Percentiles rank a stretch among this genome's conserved stretches.
Evolutionary conservation across 2,797 vertebrate genomes (phyloP).

Genomic region (Sphenopsis melanotis): DNA sequence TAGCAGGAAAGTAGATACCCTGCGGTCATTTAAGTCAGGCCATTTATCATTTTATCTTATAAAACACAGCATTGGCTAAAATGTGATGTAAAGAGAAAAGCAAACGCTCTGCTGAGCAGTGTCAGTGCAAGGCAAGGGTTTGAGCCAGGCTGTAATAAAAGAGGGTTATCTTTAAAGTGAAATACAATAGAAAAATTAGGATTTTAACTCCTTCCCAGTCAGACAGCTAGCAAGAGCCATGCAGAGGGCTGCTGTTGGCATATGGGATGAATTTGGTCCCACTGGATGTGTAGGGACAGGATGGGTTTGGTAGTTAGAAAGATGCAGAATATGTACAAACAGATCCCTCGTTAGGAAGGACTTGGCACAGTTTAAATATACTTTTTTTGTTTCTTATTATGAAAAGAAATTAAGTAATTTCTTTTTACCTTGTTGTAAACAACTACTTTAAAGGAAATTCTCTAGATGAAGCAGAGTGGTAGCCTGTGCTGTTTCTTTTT

Average conservation of each 20-base stretch:
- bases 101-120: constrained; percentile 26
- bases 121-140: not conserved
- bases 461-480: not conserved
- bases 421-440: not conserved
- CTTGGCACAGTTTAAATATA: not conserved
- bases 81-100: constrained; percentile 12
- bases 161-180: not conserved
- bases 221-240: not conserved
- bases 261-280: not conserved
- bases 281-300: not conserved
- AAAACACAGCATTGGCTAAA: constrained; percentile 31
- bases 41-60: constrained; percentile 66
- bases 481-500: not conserved
- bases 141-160: not conserved
- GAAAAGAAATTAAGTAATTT: not conserved
- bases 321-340: not conserved
- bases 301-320: not conserved
- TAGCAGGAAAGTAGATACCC: constrained; percentile 42
- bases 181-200: not conserved
- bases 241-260: not conserved
- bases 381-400: not conserved
- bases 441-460: not conserved
- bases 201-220: not conserved
- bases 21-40: constrained; percentile 39
- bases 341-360: not conserved